Percentiles rank a stretch among this genome's conserved stretches.
Evolutionary conservation across 2,797 vertebrate genomes (phyloP).

Genomic region (Cephalopachus bancanus): DNA sequence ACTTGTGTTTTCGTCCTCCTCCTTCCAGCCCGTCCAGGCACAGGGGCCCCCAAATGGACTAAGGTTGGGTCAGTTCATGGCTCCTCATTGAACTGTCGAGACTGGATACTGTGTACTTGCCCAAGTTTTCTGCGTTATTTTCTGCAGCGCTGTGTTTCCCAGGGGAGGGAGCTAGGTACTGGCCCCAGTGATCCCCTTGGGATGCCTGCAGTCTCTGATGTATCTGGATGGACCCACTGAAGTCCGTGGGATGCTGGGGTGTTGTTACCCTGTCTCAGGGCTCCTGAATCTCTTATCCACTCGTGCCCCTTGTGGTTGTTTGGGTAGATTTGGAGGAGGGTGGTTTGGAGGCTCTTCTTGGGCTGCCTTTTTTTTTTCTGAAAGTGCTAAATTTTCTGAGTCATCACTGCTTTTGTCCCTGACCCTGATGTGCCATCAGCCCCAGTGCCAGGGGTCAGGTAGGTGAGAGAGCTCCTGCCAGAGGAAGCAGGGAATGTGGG

Average conservation of each 20-base stretch:
- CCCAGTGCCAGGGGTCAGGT: fast-evolving
- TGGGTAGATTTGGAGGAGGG: background rate
- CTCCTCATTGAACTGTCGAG: background rate
- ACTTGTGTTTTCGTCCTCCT: background rate
- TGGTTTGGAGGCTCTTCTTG: background rate
- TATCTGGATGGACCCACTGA: background rate
- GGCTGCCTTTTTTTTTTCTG: background rate
- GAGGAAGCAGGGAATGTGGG: background rate
- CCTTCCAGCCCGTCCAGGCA: background rate
- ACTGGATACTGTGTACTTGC: fast-evolving
- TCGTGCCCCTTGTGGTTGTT: background rate
- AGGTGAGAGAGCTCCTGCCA: fast-evolving
- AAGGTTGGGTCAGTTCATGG: fast-evolving
- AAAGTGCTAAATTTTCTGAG: background rate
- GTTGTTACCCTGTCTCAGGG: background rate
- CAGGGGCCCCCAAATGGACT: background rate
- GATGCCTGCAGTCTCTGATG: background rate
- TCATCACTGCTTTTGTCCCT: background rate
- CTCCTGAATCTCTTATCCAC: background rate
- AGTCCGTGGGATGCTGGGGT: too few species aligned
- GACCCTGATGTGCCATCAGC: background rate
- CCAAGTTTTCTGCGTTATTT: background rate
- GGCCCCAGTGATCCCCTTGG: fast-evolving
- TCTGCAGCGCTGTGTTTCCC: background rate
- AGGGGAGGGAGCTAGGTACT: background rate